Evolutionary conservation across 2,797 vertebrate genomes (phyloP).

Genomic region (Geotria australis): DNA sequence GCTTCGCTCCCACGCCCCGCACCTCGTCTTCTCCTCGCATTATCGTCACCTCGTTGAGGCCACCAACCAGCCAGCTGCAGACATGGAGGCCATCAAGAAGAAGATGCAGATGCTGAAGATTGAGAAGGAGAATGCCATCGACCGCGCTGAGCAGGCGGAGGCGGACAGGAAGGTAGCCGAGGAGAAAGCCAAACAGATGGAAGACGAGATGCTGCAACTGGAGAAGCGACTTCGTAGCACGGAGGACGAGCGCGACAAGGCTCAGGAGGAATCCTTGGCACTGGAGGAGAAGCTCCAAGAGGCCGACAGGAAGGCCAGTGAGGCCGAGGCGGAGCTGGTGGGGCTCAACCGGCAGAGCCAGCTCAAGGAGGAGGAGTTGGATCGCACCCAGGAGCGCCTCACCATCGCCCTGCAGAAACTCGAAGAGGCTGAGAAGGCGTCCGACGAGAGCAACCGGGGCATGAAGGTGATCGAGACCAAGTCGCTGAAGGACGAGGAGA

Average conservation of each 20-base stretch:
- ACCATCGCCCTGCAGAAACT: background rate
- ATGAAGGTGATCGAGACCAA: constrained; percentile 97
- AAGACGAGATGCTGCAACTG: background rate
- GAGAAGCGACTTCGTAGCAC: background rate
- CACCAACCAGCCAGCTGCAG: constrained; percentile 4
- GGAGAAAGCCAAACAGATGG: constrained; percentile 36
- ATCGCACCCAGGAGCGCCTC: background rate
- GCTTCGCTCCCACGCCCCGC: no score
- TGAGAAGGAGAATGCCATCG: constrained; percentile 80
- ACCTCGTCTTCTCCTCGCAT: no score
- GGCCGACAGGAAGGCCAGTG: background rate
- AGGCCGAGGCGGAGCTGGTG: background rate
- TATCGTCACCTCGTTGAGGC: background rate
- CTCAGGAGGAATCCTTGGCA: background rate
- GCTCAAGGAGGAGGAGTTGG: background rate
- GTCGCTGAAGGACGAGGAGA: constrained; percentile 74
- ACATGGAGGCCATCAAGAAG: constrained; percentile 94
- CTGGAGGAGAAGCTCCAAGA: background rate
- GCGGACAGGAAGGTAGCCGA: constrained; percentile 48
- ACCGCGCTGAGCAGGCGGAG: constrained; percentile 65
- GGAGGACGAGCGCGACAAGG: background rate
- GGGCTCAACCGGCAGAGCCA: background rate
- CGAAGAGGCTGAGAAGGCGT: background rate
- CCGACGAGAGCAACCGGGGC: constrained; percentile 10
- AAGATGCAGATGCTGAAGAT: constrained; percentile 97